These are phyloP conservation scores for Philonicus albiceps DNA, from an alignment of 2,888 invertebrate genomes.

Conservation along the genomic window DNA sequence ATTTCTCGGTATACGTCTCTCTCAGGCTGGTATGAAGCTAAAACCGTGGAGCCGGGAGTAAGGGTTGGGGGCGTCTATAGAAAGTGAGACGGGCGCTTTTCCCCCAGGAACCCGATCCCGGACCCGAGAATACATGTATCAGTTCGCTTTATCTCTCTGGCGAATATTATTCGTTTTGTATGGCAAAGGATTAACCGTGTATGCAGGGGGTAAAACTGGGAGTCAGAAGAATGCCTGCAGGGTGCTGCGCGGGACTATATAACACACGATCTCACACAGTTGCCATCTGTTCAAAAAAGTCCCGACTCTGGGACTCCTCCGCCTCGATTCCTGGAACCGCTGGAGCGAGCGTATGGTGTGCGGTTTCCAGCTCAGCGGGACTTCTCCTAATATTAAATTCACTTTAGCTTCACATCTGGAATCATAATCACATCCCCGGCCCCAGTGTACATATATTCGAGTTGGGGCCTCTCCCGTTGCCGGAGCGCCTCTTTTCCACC, in stretches of 20 bases:
- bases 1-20: background rate
- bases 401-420: conserved; percentile 32
- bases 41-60: background rate
- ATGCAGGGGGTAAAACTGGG: background rate
- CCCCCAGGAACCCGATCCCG: background rate
- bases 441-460: background rate
- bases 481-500: background rate
- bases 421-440: conserved; percentile 34
- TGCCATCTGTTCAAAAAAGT: background rate
- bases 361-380: conserved; percentile 19
- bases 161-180: conserved; percentile 30
- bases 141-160: conserved; percentile 27
- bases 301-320: background rate
- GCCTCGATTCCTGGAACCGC: background rate
- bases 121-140: background rate
- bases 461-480: background rate
- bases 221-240: background rate
- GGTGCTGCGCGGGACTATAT: background rate
- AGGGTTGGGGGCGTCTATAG: background rate
- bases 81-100: background rate
- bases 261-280: background rate
- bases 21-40: background rate
- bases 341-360: conserved; percentile 14
- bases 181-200: conserved; percentile 25
- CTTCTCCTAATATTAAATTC: conserved; percentile 25